These are phyloP conservation scores for Melanchra persicariae DNA, from an alignment of 2,888 invertebrate species.

Conservation along the genomic window DNA sequence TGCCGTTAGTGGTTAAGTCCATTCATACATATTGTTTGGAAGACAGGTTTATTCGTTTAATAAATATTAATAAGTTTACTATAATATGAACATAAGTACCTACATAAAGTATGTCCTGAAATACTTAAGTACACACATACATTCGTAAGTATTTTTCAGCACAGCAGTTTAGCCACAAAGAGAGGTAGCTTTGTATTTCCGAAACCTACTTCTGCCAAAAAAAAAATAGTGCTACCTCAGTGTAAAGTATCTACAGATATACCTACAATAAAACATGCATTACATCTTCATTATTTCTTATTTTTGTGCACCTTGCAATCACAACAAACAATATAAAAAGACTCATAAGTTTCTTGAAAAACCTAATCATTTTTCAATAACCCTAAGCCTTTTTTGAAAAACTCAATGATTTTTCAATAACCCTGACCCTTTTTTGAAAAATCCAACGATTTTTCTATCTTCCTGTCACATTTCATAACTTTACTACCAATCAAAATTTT, in stretches of 20 bases:
- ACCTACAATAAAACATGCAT: too few relatives aligned
- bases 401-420: neutral
- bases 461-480: neutral
- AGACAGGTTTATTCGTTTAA: neutral
- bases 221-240: too few relatives aligned
- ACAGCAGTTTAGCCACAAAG: neutral
- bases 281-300: neutral
- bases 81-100: too few relatives aligned
- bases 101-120: too few relatives aligned
- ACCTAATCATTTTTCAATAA: neutral
- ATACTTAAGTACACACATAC: too few relatives aligned
- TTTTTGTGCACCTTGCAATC: too few relatives aligned
- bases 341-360: neutral
- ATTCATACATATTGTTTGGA: constrained; percentile 15
- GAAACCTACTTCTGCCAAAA: neutral
- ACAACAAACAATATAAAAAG: neutral
- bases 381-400: neutral
- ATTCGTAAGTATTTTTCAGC: neutral
- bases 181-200: neutral
- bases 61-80: neutral
- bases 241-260: too few relatives aligned
- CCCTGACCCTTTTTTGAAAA: neutral
- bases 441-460: neutral
- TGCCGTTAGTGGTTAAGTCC: neutral
- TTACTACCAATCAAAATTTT: neutral